Conservation (phyloP, 1,140 invertebrate species). For the Tetragnatha versicolor region DNA sequence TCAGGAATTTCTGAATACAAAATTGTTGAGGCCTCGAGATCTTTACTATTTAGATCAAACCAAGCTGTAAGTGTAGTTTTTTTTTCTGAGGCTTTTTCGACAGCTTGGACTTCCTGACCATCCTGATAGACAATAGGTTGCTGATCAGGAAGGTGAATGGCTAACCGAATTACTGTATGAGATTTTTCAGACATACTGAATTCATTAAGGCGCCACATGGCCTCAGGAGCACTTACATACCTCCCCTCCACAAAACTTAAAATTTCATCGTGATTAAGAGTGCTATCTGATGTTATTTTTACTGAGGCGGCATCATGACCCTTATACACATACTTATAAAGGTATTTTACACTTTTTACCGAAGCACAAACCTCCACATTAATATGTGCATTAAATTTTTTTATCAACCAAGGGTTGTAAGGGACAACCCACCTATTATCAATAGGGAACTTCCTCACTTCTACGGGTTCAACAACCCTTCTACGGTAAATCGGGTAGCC, state of each 20-base stretch:
- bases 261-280: not conserved
- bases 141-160: constrained; percentile 63
- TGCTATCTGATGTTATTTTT: too few relatives aligned
- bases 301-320: not conserved
- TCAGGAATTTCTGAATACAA: constrained; percentile 18
- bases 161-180: constrained; percentile 63
- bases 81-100: not conserved
- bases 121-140: constrained; percentile 63
- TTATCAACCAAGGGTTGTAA: constrained; percentile 59
- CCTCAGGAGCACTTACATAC: constrained; percentile 65
- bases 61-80: constrained; percentile 54
- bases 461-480: constrained; percentile 29
- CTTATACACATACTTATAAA: constrained; percentile 18
- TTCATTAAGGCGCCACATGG: constrained; percentile 63
- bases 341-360: constrained; percentile 52
- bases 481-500: constrained; percentile 49
- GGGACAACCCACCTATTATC: constrained; percentile 61
- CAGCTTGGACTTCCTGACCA: constrained; percentile 55
- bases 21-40: not conserved
- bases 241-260: constrained; percentile 60
- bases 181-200: constrained; percentile 62
- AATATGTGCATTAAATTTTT: constrained; percentile 61
- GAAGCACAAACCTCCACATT: constrained; percentile 61
- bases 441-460: constrained; percentile 6
- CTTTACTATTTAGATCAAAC: constrained; percentile 42